Conservation (phyloP, 2,888 invertebrate species). For the Drosophila meridiana region DNA sequence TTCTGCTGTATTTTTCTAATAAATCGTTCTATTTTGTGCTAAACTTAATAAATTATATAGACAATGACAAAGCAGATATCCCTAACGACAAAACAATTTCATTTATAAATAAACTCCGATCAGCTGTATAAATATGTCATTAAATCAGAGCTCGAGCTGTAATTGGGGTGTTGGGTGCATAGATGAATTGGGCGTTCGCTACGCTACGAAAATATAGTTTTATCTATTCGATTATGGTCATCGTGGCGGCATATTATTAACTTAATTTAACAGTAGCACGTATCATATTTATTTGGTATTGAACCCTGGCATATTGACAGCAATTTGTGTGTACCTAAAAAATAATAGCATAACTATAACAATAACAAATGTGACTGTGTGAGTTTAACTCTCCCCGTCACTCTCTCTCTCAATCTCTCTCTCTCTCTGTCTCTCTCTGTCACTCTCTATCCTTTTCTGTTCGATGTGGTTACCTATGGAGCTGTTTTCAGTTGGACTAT, state of each 20-base stretch:
- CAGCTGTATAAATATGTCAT: conserved; percentile 28
- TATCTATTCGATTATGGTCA: conserved; percentile 44
- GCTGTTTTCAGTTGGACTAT: conserved; percentile 68
- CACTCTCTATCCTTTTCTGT: not conserved
- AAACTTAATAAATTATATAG: not conserved
- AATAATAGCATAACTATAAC: conserved; percentile 70
- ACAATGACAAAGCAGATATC: not conserved
- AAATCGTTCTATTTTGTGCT: not conserved
- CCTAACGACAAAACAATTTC: conserved; percentile 20
- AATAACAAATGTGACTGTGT: conserved; percentile 52
- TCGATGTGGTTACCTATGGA: conserved; percentile 52
- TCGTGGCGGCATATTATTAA: conserved; percentile 60
- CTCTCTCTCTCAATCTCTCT: not conserved
- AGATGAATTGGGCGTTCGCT: conserved; percentile 37
- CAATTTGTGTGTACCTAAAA: conserved; percentile 64
- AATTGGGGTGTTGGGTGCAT: conserved; percentile 14
- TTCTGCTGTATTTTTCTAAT: not conserved
- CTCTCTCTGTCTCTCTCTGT: not conserved
- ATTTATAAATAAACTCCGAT: conserved; percentile 15
- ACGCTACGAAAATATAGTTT: conserved; percentile 15
- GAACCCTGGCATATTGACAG: conserved; percentile 53
- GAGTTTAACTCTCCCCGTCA: conserved; percentile 42
- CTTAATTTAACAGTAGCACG: conserved; percentile 74
- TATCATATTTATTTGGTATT: conserved; percentile 73
- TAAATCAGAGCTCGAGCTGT: conserved; percentile 29